phyloP scores from a whole-genome alignment of 64 coral and sea anemone genomes.

The Montipora capricornis region DNA sequence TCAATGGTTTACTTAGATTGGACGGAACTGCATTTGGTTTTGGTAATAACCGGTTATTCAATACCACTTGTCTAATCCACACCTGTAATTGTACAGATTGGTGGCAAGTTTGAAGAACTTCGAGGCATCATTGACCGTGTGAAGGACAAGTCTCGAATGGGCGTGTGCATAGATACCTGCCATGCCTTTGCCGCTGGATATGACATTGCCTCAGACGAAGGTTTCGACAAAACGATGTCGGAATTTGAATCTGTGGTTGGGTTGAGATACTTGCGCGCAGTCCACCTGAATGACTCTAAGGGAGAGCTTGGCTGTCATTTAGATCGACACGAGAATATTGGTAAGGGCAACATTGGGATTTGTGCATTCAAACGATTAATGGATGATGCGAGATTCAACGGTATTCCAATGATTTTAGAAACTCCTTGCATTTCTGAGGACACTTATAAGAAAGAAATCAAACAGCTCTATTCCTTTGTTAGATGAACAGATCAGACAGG shows the following conservation, averaged over 20 bases:
- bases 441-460: slow-evolving; percentile 86
- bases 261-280: slow-evolving; percentile 80
- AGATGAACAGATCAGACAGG: not conserved
- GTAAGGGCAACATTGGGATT: slow-evolving; percentile 87
- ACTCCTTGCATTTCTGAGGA: slow-evolving; percentile 80
- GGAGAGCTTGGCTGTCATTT: slow-evolving; percentile 95
- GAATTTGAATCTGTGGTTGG: slow-evolving; percentile 87
- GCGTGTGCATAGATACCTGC: slow-evolving; percentile 92
- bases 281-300: slow-evolving; percentile 96
- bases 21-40: no score
- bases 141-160: slow-evolving; percentile 89
- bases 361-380: slow-evolving; percentile 80
- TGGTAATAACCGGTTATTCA: no score
- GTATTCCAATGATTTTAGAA: slow-evolving; percentile 94
- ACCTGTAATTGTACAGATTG: slow-evolving; percentile 65
- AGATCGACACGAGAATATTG: slow-evolving; percentile 98
- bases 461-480: slow-evolving; percentile 71
- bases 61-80: not conserved
- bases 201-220: slow-evolving; percentile 75
- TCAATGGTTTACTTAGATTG: no score
- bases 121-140: slow-evolving; percentile 87
- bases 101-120: slow-evolving; percentile 98
- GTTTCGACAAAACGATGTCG: slow-evolving; percentile 80
- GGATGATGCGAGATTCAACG: slow-evolving; percentile 85
- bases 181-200: slow-evolving; percentile 97